These are phyloP conservation scores for Tortricodes alternella DNA, from an alignment of 2,888 invertebrate species.

Conservation along the genomic window DNA sequence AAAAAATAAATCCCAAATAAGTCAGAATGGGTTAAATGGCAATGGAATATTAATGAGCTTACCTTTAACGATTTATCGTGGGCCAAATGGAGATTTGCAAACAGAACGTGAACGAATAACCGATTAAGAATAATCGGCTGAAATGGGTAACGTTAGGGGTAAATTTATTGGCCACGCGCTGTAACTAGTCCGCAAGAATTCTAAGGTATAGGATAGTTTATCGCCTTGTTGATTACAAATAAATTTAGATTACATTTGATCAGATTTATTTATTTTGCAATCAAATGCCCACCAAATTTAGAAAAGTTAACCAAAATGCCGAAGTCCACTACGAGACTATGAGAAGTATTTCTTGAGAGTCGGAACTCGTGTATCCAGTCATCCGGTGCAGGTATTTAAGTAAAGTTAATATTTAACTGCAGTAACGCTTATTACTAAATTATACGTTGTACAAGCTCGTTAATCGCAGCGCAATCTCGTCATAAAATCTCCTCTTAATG, in stretches of 20 bases:
- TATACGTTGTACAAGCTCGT: no score
- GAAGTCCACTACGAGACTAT: neutral
- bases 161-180: conserved; percentile 20
- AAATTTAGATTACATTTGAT: neutral
- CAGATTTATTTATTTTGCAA: neutral
- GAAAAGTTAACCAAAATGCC: neutral
- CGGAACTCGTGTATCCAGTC: neutral
- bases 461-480: neutral
- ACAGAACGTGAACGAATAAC: conserved; percentile 35
- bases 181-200: conserved; percentile 15
- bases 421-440: neutral
- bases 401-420: neutral
- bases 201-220: conserved; percentile 18
- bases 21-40: conserved; percentile 27
- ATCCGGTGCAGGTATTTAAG: neutral
- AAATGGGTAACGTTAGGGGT: conserved; percentile 37
- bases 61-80: conserved; percentile 52
- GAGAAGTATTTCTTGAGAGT: neutral
- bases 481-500: neutral
- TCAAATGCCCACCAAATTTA: no score
- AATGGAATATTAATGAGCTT: conserved; percentile 50
- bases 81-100: conserved; percentile 45
- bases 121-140: conserved; percentile 44
- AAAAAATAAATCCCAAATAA: conserved; percentile 11
- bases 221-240: neutral